Base-by-base conservation (phyloP, 2,113 vertebrate genomes). In the Hiodon alosoides region DNA sequence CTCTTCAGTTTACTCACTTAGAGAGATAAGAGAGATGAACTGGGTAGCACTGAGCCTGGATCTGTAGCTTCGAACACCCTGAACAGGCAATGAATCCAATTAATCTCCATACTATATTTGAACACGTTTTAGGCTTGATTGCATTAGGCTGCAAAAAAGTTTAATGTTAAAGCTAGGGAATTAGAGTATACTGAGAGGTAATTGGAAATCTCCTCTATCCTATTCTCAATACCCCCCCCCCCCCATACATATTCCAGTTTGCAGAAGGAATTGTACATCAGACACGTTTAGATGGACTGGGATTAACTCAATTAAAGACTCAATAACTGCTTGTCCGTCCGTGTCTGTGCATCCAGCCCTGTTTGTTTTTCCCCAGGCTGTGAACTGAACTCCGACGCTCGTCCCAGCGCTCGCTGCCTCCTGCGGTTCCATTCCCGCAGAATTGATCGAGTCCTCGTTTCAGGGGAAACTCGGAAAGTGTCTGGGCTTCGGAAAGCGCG, bases 371-470 rank as follows among this genome's bases (percentile, higher is more conserved):
- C 86, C 89, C 83, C 85, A 88, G 81, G 81, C 85, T 76, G 76
- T 69, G 71, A 60, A 76, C 79, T 82, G 78, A 72, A 79, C 80
- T 81, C 79, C 64, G 75, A 81, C 69, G 60, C 81, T 77, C 76
- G 85, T 78, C 82, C 73, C 59, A 47, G 54, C 70, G 73, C 72
- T 69, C 77, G 59, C 79, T 83, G 79, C 78, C 78, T 71, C 69
- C 76, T 55, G 67, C 77, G 79, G 81, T 84, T 86, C 89, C 84
- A 89, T 88, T 90, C 84, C 66, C 78, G 76, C 77, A 77, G 84
- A 89, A 88, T 89, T 90, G 90, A 91, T 90, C 88, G 89, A 89
- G 89, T 90, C 88, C 85, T 90, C 88, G 82, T 90, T 86, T 89
- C 62, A 47, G 14, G 31, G 72, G 3, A 54, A 14, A 52, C 51